Base-by-base conservation (phyloP, 2,113 vertebrate species). In the Lepisosteus oculatus region DNA sequence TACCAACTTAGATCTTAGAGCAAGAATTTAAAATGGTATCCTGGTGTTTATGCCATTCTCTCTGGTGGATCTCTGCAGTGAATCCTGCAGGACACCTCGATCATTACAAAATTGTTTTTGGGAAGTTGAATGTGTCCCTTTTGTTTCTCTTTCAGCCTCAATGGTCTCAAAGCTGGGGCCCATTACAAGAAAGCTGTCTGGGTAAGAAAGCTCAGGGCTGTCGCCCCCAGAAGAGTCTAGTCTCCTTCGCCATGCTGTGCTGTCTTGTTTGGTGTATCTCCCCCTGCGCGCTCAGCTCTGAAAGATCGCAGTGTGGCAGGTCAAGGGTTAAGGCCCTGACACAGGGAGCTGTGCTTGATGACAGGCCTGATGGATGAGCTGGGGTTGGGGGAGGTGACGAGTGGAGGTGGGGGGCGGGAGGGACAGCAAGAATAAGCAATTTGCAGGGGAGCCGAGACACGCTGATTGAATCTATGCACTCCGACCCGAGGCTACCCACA, bases 371-470 rank as follows among this genome's bases (percentile, higher is more conserved):
- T 78, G 83, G 77, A 77, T 67, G 69, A 51, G 8, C 77, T 73
- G 79, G 75, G 74, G 85, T 77, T 41, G 69, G 68, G 55, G 2
- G 13, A 29, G 6, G 51, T 15, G 68, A 77, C 76, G 64, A 80
- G 12, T 15, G 29, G 29, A 29, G 56, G 68, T 56, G 6, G 29
- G 51, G 68, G 55, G 42, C n/a, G 29, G 42, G 42, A 29, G 29
- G 29, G 29, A 29, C 29, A 29, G 29, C 29, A 2, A 29, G 29
- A 29, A 29, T 80, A 84, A 85, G 78, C 57, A 69, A 77, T 88
- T 86, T 88, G 87, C 85, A 89, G 87, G 87, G 86, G 89, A 90
- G 78, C 77, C 73, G 67, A 81, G 83, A 79, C 74, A 81, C 69
- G 42, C 71, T 74, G 8, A 55, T 14, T 14, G 65, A 47, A 70